Percentiles rank a stretch among this genome's conserved stretches.
phyloP scores from a whole-genome alignment of 2,797 vertebrate species.

The Poecilia gillii region DNA sequence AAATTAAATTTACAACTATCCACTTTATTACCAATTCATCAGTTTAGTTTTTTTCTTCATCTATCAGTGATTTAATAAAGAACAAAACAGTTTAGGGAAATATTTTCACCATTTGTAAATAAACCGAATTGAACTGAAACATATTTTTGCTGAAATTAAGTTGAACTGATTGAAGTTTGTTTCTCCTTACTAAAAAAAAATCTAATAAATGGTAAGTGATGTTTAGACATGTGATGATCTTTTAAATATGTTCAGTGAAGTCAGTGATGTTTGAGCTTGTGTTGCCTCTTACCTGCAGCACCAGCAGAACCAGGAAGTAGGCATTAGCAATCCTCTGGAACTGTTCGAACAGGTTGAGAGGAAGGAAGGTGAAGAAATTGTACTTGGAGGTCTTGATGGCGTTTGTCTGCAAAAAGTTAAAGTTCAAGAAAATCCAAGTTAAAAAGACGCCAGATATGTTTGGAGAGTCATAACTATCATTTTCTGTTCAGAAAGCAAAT shows the following conservation, averaged over 20 bases:
- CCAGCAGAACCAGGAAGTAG: slow-evolving; percentile 93
- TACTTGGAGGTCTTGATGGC: slow-evolving; percentile 95
- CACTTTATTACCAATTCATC: neutral
- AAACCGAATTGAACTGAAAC: no score
- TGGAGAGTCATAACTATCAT: neutral
- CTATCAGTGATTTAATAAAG: neutral
- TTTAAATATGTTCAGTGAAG: neutral
- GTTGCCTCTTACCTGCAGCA: slow-evolving; percentile 87
- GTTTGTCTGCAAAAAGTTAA: slow-evolving; percentile 81
- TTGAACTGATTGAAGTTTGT: no score
- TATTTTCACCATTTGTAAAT: no score
- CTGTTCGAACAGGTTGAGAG: slow-evolving; percentile 96
- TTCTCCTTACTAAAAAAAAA: no score
- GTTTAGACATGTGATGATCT: neutral
- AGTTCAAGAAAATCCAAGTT: neutral
- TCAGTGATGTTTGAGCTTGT: neutral
- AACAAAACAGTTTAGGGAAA: neutral
- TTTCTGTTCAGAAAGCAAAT: neutral
- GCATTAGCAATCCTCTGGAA: slow-evolving; percentile 96
- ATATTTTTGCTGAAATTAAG: no score
- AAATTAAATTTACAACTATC: neutral
- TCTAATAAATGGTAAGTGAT: neutral
- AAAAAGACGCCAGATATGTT: neutral
- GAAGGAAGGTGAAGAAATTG: slow-evolving; percentile 92
- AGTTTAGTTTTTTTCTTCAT: neutral